These are phyloP conservation scores for Orthonychiurus folsomi DNA, from an alignment of 2,888 invertebrate genomes.

Conservation along the genomic window DNA sequence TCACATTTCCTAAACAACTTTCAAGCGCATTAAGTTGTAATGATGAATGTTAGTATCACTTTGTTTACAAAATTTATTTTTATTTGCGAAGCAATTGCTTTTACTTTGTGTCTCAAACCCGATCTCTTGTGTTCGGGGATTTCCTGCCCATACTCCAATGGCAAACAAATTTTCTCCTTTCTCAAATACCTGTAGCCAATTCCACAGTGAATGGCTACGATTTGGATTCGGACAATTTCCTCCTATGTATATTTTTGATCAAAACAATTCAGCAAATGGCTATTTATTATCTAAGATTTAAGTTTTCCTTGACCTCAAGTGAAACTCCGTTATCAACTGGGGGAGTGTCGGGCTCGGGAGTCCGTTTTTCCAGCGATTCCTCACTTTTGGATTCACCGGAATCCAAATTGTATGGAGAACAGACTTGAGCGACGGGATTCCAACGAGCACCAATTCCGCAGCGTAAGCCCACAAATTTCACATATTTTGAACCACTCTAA, in stretches of 20 bases:
- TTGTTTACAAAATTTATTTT: too few relatives aligned
- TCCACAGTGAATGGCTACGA: background rate
- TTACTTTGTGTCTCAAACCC: background rate
- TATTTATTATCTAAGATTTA: too few relatives aligned
- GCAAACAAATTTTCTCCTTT: background rate
- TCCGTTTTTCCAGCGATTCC: too few relatives aligned
- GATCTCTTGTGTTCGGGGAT: background rate
- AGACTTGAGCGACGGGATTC: slow-evolving; percentile 2
- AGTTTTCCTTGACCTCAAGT: too few relatives aligned
- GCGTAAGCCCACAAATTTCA: slow-evolving; percentile 9
- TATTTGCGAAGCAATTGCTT: background rate
- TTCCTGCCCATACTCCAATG: background rate
- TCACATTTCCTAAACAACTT: too few relatives aligned
- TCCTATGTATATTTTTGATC: background rate
- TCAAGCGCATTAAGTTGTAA: too few relatives aligned
- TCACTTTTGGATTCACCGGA: too few relatives aligned
- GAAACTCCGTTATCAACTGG: too few relatives aligned
- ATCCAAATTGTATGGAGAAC: slow-evolving; percentile 1
- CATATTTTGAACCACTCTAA: too few relatives aligned
- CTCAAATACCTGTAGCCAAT: slow-evolving; percentile 4
- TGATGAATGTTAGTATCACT: too few relatives aligned
- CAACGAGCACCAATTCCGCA: slow-evolving; percentile 14
- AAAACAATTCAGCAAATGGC: too few relatives aligned
- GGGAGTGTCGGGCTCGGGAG: too few relatives aligned
- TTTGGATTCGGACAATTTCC: background rate